phyloP scores from a whole-genome alignment of 2,888 invertebrate species.

The Cremastinae sp. region DNA sequence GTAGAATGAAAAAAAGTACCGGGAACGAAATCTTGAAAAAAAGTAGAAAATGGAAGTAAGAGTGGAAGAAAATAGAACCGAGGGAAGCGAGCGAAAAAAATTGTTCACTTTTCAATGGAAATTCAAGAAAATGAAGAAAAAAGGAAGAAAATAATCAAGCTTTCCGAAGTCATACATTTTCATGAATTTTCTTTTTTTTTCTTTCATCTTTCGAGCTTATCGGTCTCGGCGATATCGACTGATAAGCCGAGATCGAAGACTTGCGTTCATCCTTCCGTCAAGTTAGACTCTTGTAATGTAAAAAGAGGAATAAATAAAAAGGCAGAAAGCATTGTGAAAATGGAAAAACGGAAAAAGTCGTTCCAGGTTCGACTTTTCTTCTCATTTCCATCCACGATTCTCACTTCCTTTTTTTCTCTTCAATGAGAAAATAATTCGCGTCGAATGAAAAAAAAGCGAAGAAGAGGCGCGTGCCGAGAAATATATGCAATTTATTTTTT shows the following conservation, averaged over 20 bases:
- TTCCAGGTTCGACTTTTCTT: conserved; percentile 45
- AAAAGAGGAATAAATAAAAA: conserved; percentile 9
- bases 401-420: conserved; percentile 19
- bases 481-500: not conserved
- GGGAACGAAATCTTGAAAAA: not conserved
- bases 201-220: conserved; percentile 43
- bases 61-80: not conserved
- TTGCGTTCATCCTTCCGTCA: conserved; percentile 41
- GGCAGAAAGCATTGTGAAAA: not conserved
- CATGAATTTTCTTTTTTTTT: conserved; percentile 8
- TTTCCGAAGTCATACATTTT: conserved; percentile 24
- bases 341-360: conserved; percentile 32
- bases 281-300: conserved; percentile 37
- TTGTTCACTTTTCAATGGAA: conserved; percentile 54
- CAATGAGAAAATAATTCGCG: not conserved
- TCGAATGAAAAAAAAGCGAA: no score
- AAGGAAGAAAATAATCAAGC: conserved; percentile 50
- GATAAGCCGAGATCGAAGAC: conserved; percentile 28
- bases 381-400: not conserved
- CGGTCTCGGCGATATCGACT: conserved; percentile 55
- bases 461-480: not conserved
- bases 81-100: not conserved
- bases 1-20: no score
- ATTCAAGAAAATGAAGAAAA: no score
- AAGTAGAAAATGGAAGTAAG: conserved; percentile 38